Conservation (phyloP, 2,888 invertebrate species). For the Andrena minutula region DNA sequence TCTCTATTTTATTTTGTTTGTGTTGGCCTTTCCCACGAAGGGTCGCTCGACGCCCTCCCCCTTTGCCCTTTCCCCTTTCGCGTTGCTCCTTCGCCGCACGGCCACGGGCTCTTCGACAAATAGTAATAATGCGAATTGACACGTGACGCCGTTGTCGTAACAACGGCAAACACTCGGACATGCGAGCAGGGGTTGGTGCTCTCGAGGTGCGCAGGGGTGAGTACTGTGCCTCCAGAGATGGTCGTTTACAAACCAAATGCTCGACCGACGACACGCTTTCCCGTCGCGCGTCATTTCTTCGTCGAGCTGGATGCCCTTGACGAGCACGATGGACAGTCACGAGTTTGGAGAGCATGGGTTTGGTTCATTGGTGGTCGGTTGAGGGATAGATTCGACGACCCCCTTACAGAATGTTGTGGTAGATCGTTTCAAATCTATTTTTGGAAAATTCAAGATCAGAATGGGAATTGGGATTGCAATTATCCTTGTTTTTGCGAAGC, state of each 20-base stretch:
- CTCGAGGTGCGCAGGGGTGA: slow-evolving; percentile 14
- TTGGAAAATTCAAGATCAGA: no score
- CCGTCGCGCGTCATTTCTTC: slow-evolving; percentile 44
- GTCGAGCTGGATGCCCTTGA: slow-evolving; percentile 7
- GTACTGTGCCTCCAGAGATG: slow-evolving; percentile 42
- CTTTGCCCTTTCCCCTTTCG: slow-evolving; percentile 11
- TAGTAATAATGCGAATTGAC: slow-evolving; percentile 85
- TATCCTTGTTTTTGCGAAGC: no score
- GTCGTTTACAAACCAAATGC: slow-evolving; percentile 64
- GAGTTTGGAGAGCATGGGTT: background rate
- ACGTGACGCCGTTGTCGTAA: slow-evolving; percentile 83
- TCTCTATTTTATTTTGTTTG: slow-evolving; percentile 84
- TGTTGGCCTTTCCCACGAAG: slow-evolving; percentile 84
- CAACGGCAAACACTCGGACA: slow-evolving; percentile 74
- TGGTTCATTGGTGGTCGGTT: background rate
- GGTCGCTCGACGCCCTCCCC: slow-evolving; percentile 44
- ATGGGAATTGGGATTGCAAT: no score
- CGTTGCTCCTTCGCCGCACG: slow-evolving; percentile 60
- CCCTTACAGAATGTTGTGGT: no score
- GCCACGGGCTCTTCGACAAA: slow-evolving; percentile 79
- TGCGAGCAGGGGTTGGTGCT: slow-evolving; percentile 36
- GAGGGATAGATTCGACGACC: no score
- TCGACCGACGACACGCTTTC: slow-evolving; percentile 34
- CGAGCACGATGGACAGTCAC: slow-evolving; percentile 4
- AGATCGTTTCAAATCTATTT: no score